A percentile compares a stretch with the other conserved stretches of the same genome.
phyloP scores from a whole-genome alignment of 2,888 invertebrate species.

The Cecidostiba fungosa region DNA sequence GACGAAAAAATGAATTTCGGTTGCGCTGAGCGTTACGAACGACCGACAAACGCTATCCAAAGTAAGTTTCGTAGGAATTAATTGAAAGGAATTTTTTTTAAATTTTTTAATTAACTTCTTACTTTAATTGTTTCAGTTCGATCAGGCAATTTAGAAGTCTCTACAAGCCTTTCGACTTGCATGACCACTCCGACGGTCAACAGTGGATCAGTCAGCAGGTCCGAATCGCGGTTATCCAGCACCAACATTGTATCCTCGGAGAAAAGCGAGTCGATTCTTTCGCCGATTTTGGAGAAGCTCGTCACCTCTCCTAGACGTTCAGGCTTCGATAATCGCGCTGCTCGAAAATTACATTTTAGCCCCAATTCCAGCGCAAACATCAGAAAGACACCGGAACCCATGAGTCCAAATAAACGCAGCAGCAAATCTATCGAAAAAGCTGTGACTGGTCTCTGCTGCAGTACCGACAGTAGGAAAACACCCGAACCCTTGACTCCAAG shows the following conservation, averaged over 20 bases:
- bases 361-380: conserved; percentile 79
- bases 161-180: not conserved
- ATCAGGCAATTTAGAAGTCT: not conserved
- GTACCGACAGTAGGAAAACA: conserved; percentile 72
- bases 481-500: conserved; percentile 29
- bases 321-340: conserved; percentile 78
- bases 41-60: conserved; percentile 10
- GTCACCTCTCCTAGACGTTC: conserved; percentile 78
- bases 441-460: conserved; percentile 76
- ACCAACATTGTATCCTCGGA: conserved; percentile 8
- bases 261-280: conserved; percentile 67
- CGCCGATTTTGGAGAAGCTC: conserved; percentile 75
- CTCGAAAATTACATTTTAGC: conserved; percentile 81
- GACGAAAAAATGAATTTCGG: conserved; percentile 80
- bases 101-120: not conserved
- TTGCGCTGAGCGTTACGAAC: conserved; percentile 78
- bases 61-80: conserved; percentile 22
- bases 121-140: not conserved
- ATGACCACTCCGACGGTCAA: not conserved
- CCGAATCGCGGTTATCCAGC: not conserved
- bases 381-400: conserved; percentile 58
- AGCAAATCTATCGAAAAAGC: conserved; percentile 48
- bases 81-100: not conserved
- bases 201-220: not conserved
- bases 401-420: conserved; percentile 18